Evolutionary conservation across 2,888 invertebrate species (phyloP).

Genomic region (Pachliopta kotzebuea): DNA sequence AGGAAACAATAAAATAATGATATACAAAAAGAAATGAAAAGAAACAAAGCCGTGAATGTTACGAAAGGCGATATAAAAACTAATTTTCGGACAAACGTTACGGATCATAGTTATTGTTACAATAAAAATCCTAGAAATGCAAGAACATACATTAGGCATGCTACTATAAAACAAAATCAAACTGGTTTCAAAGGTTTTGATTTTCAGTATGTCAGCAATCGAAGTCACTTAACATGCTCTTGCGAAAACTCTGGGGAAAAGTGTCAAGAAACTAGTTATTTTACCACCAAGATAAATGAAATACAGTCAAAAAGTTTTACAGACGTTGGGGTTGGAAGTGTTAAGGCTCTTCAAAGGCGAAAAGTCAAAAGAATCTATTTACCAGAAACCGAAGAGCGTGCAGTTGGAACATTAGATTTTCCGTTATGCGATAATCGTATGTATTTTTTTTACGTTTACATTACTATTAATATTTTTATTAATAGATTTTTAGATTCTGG

Average conservation of each 20-base stretch:
- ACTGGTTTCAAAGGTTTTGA: constrained; percentile 5
- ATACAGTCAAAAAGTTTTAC: constrained; percentile 40
- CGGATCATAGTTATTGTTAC: constrained; percentile 34
- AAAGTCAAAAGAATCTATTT: constrained; percentile 53
- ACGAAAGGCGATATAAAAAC: constrained; percentile 40
- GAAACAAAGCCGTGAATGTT: constrained; percentile 48
- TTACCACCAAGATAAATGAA: constrained; percentile 13
- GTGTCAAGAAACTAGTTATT: constrained; percentile 16
- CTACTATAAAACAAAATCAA: constrained; percentile 2
- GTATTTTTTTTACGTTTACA: constrained; percentile 34
- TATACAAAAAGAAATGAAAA: constrained; percentile 47
- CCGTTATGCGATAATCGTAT: constrained; percentile 43
- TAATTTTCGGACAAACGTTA: constrained; percentile 31
- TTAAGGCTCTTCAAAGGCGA: constrained; percentile 48
- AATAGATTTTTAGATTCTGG: too few species aligned
- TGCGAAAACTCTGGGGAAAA: constrained; percentile 14
- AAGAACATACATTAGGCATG: constrained; percentile 25
- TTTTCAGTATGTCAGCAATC: constrained; percentile 20
- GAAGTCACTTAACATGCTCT: constrained; percentile 33
- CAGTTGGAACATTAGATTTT: constrained; percentile 52
- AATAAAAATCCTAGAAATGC: constrained; percentile 32
- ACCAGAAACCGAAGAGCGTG: constrained; percentile 55
- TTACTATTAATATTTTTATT: too few species aligned
- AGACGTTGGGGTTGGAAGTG: constrained; percentile 54
- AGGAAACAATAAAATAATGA: constrained; percentile 44